Evolutionary conservation across 2,113 vertebrate genomes (phyloP), one percentile per base, ranked within the genome.

Genomic region (Vulpes vulpes): DNA sequence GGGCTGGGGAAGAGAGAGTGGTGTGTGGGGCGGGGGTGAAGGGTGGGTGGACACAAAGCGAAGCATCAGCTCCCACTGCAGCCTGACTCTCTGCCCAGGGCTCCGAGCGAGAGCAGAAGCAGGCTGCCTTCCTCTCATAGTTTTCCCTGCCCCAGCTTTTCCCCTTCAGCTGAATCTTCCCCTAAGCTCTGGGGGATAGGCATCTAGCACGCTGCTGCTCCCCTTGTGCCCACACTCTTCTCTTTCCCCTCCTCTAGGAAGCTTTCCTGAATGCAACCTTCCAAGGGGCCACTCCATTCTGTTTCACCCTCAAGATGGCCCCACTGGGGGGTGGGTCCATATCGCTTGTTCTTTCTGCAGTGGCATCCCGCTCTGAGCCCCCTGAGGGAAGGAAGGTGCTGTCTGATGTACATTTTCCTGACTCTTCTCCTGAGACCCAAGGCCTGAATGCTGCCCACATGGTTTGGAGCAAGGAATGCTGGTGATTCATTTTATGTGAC

Each of bases 1-100:
- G 87, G 96, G 79, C 91, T 62, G 88, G 82, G 89, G 86, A 93
- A 76, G 76, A 80, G 53, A 51, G 65, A 53, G 89, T 27, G 4
- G 92, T 23, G 4, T 12, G 11, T 12, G 43, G 32, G 30, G 57
- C 27, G 62, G 20, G 57, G 64, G 23, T 19, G 91, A 62, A 51
- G 59, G 69, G 17, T 7, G 49, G 69, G 43, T 19, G 59, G 82
- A 96, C 22, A 59, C 93, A 86, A 89, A 73, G 49, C 23, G 15
- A 59, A 86, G 67, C n/a, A 1, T 38, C n/a, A 49, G 62, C 76
- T 30, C 15, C 60, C 19, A 6, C 81, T 64, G 53, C 53, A 51
- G 89, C 51, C 43, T 79, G 95, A 76, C 69, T 71, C 53, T 71
- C 49, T 64, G 53, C 1, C 38, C 62, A n/a, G 79, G n/a, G 23